These are phyloP conservation scores for Luehdorfia chinensis DNA, from an alignment of 1,140 invertebrate genomes.

Conservation along the genomic window DNA sequence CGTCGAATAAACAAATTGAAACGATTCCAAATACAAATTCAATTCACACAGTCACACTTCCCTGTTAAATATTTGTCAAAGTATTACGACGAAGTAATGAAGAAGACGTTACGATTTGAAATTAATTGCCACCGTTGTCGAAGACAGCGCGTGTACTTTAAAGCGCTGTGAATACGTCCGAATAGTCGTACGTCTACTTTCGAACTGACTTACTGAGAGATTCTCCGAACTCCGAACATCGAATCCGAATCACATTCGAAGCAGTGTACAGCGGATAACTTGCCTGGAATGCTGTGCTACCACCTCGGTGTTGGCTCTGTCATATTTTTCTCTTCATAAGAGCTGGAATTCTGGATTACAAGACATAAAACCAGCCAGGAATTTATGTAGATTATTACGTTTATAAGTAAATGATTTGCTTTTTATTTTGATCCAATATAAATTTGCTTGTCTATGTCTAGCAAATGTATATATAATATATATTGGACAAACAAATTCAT, in stretches of 20 bases:
- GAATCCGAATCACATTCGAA: constrained; percentile 28
- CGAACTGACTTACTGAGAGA: constrained; percentile 60
- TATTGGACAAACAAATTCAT: too few species aligned
- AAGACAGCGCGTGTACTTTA: constrained; percentile 22
- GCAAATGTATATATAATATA: too few species aligned
- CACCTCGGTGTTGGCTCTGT: constrained; percentile 40
- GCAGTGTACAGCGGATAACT: constrained; percentile 43
- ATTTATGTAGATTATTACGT: too few species aligned
- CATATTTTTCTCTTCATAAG: constrained; percentile 49
- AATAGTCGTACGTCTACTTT: constrained; percentile 54
- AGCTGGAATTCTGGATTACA: constrained; percentile 27
- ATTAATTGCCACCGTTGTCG: constrained; percentile 34
- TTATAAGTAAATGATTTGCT: too few species aligned
- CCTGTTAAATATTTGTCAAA: neutral
- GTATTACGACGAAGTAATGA: constrained; percentile 16
- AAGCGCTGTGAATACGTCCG: constrained; percentile 40
- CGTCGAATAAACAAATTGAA: constrained; percentile 30
- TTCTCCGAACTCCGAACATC: too few species aligned
- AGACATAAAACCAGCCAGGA: too few species aligned
- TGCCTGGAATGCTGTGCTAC: constrained; percentile 60
- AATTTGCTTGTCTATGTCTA: too few species aligned
- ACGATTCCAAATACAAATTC: constrained; percentile 22
- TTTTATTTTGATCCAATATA: too few species aligned
- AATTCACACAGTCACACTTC: neutral
- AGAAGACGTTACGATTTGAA: constrained; percentile 29